Base-by-base conservation (phyloP, 1,140 invertebrate species). In the Theocolax elegans region DNA sequence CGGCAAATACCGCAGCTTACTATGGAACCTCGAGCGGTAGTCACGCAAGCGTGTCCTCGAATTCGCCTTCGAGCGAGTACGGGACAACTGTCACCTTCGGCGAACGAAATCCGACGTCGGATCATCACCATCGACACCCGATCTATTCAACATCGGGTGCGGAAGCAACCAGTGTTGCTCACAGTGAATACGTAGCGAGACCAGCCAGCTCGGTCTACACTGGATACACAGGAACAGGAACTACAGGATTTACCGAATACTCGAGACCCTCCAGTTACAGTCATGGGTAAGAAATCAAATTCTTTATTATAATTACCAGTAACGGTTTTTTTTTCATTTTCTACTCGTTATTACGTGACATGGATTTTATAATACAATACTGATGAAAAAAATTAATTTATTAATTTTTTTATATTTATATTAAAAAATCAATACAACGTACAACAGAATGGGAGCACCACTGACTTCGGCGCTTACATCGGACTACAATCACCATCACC, bases 211-310 rank as follows among this genome's bases (percentile, higher is more conserved):
- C 19, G 13, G 13, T 2, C 38, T 40, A 40, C 6, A 12, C 38
- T 3, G 21, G 56, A n/a, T 44, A 60, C 23, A 29, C 13, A 1
- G 8, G 21, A 17, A 2, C 65, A 13, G 42, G 42, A 19, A 4
- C n/a, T 3, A 13, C 6, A 4, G 42, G n/a, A 19, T 46, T 8
- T 19, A 19, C 42, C 6, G n/a, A n/a, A n/a, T 15, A 13, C 4
- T 8, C 6, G 3, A 27, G 66, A 21, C 66, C 66, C 19, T 19
- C 44, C 9, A 38, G 56, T 15, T 68, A 51, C 56, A 29, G 29
- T 40, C 56, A 68, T 15, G 46, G 66, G 66, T 68, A 12, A 60
- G 42, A 0, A 27, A 35, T 35, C 4, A 35, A 10, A 35, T 6
- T 35, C n/a, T n/a, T n/a, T n/a, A n/a, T n/a, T n/a, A n/a, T n/a